A percentile compares a stretch with the other conserved stretches of the same genome.
Conservation (phyloP, 2,888 invertebrate species). For the Helobdella robusta region DNA sequence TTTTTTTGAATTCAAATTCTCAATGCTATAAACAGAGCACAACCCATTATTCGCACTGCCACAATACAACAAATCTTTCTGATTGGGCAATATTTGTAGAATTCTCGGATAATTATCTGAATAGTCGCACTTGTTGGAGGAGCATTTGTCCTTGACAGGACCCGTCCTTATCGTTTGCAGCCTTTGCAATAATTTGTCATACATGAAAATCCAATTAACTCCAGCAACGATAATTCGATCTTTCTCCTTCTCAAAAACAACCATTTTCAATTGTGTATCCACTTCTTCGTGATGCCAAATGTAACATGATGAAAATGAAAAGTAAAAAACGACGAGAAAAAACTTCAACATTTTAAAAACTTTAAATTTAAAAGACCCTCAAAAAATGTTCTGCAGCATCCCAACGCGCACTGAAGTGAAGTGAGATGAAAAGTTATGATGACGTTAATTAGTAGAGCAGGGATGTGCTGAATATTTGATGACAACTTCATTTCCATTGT, state of each 20-base stretch:
- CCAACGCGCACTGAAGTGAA: background rate
- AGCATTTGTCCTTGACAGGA: constrained; percentile 20
- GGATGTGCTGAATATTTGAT: no score
- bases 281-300: constrained; percentile 18
- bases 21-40: constrained; percentile 34
- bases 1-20: constrained; percentile 28
- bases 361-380: background rate
- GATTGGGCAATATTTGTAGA: constrained; percentile 32
- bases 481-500: no score
- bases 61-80: constrained; percentile 34
- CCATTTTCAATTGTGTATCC: background rate
- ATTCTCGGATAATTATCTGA: constrained; percentile 35
- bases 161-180: constrained; percentile 20
- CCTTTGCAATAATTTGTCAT: constrained; percentile 31
- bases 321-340: no score
- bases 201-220: constrained; percentile 34
- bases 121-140: background rate
- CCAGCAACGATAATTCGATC: constrained; percentile 33
- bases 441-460: background rate
- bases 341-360: no score
- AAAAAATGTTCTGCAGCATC: background rate
- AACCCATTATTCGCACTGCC: constrained; percentile 36
- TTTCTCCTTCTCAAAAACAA: background rate
- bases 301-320: no score
- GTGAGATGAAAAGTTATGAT: background rate